phyloP scores from a whole-genome alignment of 2,113 vertebrate genomes.

The Muntiacus muntjak region DNA sequence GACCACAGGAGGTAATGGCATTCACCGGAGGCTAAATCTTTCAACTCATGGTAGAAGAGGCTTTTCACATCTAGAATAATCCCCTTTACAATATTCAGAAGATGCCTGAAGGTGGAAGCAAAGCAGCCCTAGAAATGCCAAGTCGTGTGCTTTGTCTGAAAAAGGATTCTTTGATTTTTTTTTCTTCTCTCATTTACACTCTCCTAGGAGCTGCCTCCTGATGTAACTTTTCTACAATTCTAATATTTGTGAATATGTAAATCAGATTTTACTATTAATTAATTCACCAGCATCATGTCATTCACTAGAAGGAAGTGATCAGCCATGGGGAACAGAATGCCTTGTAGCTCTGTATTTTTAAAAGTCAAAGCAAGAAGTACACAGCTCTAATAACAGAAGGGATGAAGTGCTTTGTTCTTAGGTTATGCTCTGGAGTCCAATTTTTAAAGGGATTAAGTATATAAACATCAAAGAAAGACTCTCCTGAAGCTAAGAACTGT shows the following conservation, averaged over 20 bases:
- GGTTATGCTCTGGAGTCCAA: conserved; percentile 61
- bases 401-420: conserved; percentile 71
- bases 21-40: conserved; percentile 45
- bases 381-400: conserved; percentile 57
- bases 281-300: conserved; percentile 57
- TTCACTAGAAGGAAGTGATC: conserved; percentile 60
- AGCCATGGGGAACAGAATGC: conserved; percentile 59
- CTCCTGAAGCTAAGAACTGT: conserved; percentile 53
- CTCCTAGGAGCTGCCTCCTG: conserved; percentile 21
- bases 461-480: conserved; percentile 70
- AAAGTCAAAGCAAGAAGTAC: conserved; percentile 68
- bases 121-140: conserved; percentile 37
- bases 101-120: conserved; percentile 38
- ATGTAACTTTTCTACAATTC: conserved; percentile 46
- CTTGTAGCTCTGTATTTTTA: conserved; percentile 63
- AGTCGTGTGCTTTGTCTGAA: conserved; percentile 30
- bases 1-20: not conserved
- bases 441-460: conserved; percentile 63
- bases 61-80: conserved; percentile 31
- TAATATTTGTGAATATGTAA: conserved; percentile 62
- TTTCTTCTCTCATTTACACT: conserved; percentile 10
- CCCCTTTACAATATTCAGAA: conserved; percentile 46
- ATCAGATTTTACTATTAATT: conserved; percentile 62
- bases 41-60: not conserved
- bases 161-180: conserved; percentile 10